These are phyloP conservation scores for Agonopterix alstromeriana DNA, from an alignment of 2,888 invertebrate species.

Conservation along the genomic window DNA sequence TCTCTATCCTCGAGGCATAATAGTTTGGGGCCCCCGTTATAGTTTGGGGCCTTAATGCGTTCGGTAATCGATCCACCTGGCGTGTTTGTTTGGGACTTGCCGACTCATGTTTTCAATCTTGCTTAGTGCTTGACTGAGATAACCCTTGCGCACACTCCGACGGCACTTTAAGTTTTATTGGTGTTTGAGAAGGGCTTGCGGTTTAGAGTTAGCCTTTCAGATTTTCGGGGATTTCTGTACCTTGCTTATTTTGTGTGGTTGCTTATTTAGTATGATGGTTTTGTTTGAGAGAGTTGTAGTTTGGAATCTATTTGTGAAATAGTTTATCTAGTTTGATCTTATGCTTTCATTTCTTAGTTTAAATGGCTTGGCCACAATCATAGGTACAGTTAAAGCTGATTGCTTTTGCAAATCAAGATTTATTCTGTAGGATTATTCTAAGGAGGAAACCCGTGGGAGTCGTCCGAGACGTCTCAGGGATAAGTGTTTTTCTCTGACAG, in stretches of 20 bases:
- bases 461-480: no score
- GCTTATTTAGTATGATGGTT: background rate
- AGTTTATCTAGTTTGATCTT: no score
- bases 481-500: no score
- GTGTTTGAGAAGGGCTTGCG: constrained; percentile 21
- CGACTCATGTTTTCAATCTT: constrained; percentile 40
- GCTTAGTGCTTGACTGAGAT: constrained; percentile 6
- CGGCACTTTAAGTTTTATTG: constrained; percentile 31
- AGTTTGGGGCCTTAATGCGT: constrained; percentile 13
- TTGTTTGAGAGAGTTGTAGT: no score
- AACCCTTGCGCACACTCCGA: constrained; percentile 5
- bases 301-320: no score
- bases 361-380: no score
- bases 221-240: constrained; percentile 6
- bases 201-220: constrained; percentile 2
- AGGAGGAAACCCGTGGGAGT: no score
- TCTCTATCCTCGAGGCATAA: constrained; percentile 2
- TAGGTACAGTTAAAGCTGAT: no score
- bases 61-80: constrained; percentile 31
- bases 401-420: no score
- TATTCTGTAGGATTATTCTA: no score
- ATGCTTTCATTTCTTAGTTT: no score
- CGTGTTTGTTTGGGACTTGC: constrained; percentile 34
- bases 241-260: constrained; percentile 2
- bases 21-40: background rate